A percentile compares a stretch with the other conserved stretches of the same genome.
These are phyloP conservation scores for Rhyacophila brunnea DNA, from an alignment of 1,140 invertebrate species.

Conservation along the genomic window DNA sequence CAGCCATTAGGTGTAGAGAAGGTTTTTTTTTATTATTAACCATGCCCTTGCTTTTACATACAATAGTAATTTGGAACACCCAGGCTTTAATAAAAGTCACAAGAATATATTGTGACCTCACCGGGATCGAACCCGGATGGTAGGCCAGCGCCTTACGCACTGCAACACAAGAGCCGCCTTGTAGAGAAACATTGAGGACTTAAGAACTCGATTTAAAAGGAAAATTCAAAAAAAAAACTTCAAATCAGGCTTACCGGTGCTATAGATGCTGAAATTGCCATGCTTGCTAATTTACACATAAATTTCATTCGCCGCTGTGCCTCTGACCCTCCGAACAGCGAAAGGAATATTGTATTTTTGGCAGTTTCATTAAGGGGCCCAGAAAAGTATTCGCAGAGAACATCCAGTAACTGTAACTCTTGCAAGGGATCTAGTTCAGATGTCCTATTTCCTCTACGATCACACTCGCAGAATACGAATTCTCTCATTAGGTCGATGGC, in stretches of 20 bases:
- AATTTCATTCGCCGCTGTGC: constrained; percentile 66
- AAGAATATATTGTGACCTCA: too few relatives aligned
- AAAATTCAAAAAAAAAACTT: too few relatives aligned
- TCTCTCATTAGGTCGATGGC: constrained; percentile 78
- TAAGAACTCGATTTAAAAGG: too few relatives aligned
- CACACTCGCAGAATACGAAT: constrained; percentile 78
- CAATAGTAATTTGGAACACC: too few relatives aligned
- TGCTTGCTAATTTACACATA: constrained; percentile 75
- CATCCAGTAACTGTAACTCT: constrained; percentile 73
- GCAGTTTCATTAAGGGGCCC: constrained; percentile 67
- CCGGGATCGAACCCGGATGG: too few relatives aligned
- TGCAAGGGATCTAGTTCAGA: constrained; percentile 62
- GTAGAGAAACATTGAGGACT: too few relatives aligned
- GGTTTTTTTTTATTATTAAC: too few relatives aligned
- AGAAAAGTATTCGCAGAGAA: constrained; percentile 73
- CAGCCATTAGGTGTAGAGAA: too few relatives aligned
- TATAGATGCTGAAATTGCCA: constrained; percentile 72
- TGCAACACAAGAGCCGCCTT: too few relatives aligned
- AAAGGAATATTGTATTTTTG: constrained; percentile 77
- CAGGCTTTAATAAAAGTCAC: too few relatives aligned
- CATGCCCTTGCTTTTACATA: too few relatives aligned
- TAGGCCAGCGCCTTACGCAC: too few relatives aligned
- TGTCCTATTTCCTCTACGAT: constrained; percentile 59
- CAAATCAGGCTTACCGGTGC: constrained; percentile 60
- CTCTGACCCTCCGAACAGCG: constrained; percentile 69